Evolutionary conservation across 2,888 invertebrate species (phyloP).

Genomic region (Cataglyphis rosenhaueri): DNA sequence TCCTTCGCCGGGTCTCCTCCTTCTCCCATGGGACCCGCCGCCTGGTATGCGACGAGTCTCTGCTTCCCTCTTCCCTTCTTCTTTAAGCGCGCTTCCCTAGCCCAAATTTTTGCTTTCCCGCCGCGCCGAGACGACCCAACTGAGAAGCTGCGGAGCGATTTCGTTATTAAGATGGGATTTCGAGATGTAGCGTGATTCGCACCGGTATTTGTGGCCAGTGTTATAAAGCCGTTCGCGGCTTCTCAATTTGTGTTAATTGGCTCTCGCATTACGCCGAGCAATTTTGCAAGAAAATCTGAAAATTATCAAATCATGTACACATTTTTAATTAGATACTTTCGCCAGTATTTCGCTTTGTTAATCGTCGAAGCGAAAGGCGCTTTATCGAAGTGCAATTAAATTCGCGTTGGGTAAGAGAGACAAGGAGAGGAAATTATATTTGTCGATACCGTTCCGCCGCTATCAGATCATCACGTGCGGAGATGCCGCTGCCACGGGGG

Average conservation of each 20-base stretch:
- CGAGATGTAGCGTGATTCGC: conserved; percentile 21
- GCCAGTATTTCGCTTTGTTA: background rate
- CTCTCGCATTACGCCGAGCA: background rate
- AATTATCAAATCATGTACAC: conserved; percentile 8
- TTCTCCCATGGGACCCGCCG: conserved; percentile 68
- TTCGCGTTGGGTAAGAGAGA: background rate
- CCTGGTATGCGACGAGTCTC: conserved; percentile 69
- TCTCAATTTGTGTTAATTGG: conserved; percentile 29
- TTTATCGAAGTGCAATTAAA: background rate
- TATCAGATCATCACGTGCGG: conserved; percentile 32
- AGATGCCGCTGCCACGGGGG: background rate
- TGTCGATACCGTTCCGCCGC: conserved; percentile 17
- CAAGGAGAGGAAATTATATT: background rate
- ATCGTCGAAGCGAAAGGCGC: background rate
- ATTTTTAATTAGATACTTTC: background rate
- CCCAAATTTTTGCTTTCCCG: conserved; percentile 64
- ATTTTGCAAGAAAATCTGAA: background rate
- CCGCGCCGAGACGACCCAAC: conserved; percentile 6
- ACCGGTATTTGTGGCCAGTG: conserved; percentile 16
- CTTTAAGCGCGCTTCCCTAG: conserved; percentile 63
- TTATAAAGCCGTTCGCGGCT: conserved; percentile 3
- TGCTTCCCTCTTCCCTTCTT: background rate
- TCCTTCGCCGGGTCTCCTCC: background rate
- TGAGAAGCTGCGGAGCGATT: conserved; percentile 44
- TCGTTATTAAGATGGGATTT: conserved; percentile 59